Conservation (phyloP, 2,888 invertebrate genomes). For the Meghimatium bilineatum region DNA sequence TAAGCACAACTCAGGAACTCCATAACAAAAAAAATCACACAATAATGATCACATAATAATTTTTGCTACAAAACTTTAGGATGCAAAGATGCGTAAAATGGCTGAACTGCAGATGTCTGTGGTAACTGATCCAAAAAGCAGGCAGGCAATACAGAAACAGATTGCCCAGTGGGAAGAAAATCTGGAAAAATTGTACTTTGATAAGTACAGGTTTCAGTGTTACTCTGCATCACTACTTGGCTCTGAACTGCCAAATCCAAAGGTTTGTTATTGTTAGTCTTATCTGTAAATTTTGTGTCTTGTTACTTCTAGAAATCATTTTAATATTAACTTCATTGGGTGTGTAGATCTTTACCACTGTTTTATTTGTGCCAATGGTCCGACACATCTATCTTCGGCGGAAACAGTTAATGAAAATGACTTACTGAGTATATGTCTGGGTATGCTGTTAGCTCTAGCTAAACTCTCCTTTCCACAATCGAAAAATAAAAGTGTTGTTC, state of each 20-base stretch:
- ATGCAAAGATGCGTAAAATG: conserved; percentile 97
- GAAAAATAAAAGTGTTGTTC: conserved; percentile 96
- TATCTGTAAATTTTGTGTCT: no score
- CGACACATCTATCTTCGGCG: no score
- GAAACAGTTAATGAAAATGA: no score
- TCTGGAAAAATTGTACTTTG: conserved; percentile 95
- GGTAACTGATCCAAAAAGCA: conserved; percentile 92
- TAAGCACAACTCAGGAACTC: no score
- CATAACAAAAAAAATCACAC: not conserved
- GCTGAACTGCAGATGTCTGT: conserved; percentile 98
- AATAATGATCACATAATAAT: not conserved
- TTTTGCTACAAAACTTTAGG: conserved; percentile 81
- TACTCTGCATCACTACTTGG: conserved; percentile 96
- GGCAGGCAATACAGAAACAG: conserved; percentile 93
- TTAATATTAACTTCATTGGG: no score
- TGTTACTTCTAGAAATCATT: no score
- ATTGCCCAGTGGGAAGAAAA: conserved; percentile 98
- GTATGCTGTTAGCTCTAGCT: conserved; percentile 68
- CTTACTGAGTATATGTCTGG: conserved; percentile 74
- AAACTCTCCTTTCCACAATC: conserved; percentile 70
- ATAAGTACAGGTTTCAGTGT: conserved; percentile 95
- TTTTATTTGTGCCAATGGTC: no score
- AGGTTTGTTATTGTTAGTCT: conserved; percentile 81
- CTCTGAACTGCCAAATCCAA: conserved; percentile 94
- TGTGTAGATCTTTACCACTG: no score